These are phyloP conservation scores for Cephalopholis sonnerati DNA, from an alignment of 2,113 vertebrate genomes.

Conservation along the genomic window DNA sequence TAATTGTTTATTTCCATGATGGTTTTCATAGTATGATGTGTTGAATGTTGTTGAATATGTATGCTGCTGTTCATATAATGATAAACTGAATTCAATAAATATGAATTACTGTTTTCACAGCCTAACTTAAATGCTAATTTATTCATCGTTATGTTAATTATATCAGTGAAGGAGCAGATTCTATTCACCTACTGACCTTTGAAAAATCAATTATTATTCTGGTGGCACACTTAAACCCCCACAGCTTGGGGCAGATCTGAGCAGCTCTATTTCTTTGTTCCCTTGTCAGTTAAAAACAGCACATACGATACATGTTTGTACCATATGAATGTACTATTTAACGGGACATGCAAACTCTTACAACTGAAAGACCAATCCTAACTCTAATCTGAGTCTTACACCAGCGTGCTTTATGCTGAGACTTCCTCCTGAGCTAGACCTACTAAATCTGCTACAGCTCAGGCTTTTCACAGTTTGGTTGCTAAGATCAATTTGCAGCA, in stretches of 20 bases:
- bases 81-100: not conserved
- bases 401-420: not conserved
- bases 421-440: not conserved
- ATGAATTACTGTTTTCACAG: not conserved
- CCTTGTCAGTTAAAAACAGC: not conserved
- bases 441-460: not conserved
- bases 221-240: constrained; percentile 15
- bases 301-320: not conserved
- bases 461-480: not conserved
- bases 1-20: not conserved
- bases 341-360: not conserved
- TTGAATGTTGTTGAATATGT: not conserved
- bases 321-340: not conserved
- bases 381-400: not conserved
- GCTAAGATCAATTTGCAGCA: not conserved
- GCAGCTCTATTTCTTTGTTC: not conserved
- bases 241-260: not conserved
- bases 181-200: not conserved
- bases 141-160: not conserved
- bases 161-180: not conserved
- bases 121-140: not conserved
- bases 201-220: not conserved
- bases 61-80: not conserved
- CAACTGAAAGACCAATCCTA: not conserved
- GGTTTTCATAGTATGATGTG: not conserved